These are phyloP conservation scores for Zaprionus kolodkinae DNA, from an alignment of 1,140 invertebrate species.

Conservation along the genomic window DNA sequence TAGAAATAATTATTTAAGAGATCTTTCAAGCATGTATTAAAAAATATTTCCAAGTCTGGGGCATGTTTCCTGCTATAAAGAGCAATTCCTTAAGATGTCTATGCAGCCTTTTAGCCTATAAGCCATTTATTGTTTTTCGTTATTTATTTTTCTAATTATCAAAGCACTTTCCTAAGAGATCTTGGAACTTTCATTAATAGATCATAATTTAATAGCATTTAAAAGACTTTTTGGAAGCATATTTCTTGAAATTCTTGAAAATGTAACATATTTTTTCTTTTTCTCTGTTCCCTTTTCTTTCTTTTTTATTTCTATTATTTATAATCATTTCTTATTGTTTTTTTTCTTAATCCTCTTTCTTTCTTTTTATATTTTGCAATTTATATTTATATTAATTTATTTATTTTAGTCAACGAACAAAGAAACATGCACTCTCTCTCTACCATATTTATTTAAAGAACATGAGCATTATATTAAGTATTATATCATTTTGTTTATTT, in stretches of 20 bases:
- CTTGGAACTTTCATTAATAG: neutral
- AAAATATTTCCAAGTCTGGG: too few relatives aligned
- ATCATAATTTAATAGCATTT: too few relatives aligned
- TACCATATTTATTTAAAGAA: neutral
- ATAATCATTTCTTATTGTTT: neutral
- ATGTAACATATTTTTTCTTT: neutral
- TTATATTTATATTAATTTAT: neutral
- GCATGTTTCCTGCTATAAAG: too few relatives aligned
- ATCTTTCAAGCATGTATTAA: too few relatives aligned
- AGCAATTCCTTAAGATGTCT: too few relatives aligned
- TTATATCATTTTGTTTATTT: conserved; percentile 1
- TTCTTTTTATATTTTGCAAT: neutral
- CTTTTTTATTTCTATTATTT: neutral
- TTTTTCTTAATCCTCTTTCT: neutral
- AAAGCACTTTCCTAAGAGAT: neutral
- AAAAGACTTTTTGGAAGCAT: too few relatives aligned
- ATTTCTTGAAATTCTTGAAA: too few relatives aligned
- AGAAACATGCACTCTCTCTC: neutral
- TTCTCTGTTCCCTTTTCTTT: neutral
- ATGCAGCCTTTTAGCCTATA: too few relatives aligned
- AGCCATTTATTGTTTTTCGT: too few relatives aligned
- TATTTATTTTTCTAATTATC: too few relatives aligned
- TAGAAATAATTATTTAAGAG: too few relatives aligned
- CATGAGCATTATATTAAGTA: neutral
- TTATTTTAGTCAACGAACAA: neutral